Evolutionary conservation across 2,797 vertebrate genomes (phyloP).

Genomic region (Helarctos malayanus): DNA sequence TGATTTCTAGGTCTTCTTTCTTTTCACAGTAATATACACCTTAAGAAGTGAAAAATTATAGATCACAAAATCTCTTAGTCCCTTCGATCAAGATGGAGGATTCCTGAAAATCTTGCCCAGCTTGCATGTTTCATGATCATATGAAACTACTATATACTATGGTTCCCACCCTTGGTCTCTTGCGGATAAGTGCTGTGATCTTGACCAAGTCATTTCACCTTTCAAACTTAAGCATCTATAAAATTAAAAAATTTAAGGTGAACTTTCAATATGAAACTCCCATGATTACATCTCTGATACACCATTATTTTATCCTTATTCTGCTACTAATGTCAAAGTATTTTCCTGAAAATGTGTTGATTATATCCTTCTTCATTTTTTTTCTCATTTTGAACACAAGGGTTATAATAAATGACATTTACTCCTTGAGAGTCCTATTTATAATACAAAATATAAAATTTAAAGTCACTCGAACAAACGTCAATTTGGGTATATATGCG

Average conservation of each 20-base stretch:
- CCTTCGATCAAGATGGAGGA: background rate
- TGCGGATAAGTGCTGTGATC: background rate
- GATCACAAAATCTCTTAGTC: background rate
- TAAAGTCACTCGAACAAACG: background rate
- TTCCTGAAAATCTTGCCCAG: background rate
- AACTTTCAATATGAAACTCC: background rate
- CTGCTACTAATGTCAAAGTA: background rate
- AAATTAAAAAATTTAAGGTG: background rate
- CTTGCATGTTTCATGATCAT: background rate
- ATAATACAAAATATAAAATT: background rate
- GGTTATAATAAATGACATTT: background rate
- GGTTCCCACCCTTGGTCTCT: background rate
- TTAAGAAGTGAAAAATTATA: background rate
- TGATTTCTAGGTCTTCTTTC: background rate
- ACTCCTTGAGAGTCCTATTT: background rate
- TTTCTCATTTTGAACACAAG: background rate
- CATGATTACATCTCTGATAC: background rate
- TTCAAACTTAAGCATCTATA: background rate
- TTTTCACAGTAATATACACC: background rate
- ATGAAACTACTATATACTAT: background rate
- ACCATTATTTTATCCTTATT: background rate
- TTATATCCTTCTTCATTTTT: background rate
- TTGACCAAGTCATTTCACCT: background rate
- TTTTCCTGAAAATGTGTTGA: background rate
- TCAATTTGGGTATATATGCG: background rate